These are phyloP conservation scores for Plagiodera versicolora DNA, from an alignment of 2,888 invertebrate species.

Conservation along the genomic window DNA sequence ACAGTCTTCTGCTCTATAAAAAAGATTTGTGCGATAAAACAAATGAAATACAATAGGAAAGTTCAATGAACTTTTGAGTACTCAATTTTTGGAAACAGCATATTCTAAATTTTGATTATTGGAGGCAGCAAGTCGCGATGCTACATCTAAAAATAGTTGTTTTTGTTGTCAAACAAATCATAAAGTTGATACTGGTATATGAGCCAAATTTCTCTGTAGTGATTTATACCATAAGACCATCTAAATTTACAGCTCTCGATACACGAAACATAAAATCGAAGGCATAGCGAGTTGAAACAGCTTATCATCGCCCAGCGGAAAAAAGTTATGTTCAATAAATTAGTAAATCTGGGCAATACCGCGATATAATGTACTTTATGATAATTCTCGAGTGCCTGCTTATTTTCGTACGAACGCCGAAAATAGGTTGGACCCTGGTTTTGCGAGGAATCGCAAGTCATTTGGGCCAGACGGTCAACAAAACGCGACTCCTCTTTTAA, in stretches of 20 bases:
- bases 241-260: not conserved
- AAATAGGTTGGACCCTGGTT: slow-evolving; percentile 13
- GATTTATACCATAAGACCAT: not conserved
- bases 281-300: not conserved
- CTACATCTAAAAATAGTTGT: not conserved
- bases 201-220: not conserved
- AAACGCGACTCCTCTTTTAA: too few species aligned
- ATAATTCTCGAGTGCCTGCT: slow-evolving; percentile 24
- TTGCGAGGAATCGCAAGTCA: not conserved
- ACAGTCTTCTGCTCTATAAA: too few species aligned
- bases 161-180: slow-evolving; percentile 1
- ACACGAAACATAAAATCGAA: not conserved
- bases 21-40: too few species aligned
- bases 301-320: slow-evolving; percentile 14
- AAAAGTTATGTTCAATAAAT: slow-evolving; percentile 14
- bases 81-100: too few species aligned
- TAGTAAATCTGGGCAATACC: slow-evolving; percentile 11
- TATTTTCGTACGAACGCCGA: slow-evolving; percentile 22
- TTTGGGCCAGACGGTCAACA: not conserved
- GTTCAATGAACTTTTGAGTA: too few species aligned
- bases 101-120: not conserved
- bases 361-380: slow-evolving; percentile 11
- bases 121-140: not conserved
- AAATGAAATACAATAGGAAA: too few species aligned
- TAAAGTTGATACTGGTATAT: not conserved